Evolutionary conservation across 2,797 vertebrate species (phyloP), one percentile per base, ranked within the genome.

Genomic region (Peromyscus aztecus): DNA sequence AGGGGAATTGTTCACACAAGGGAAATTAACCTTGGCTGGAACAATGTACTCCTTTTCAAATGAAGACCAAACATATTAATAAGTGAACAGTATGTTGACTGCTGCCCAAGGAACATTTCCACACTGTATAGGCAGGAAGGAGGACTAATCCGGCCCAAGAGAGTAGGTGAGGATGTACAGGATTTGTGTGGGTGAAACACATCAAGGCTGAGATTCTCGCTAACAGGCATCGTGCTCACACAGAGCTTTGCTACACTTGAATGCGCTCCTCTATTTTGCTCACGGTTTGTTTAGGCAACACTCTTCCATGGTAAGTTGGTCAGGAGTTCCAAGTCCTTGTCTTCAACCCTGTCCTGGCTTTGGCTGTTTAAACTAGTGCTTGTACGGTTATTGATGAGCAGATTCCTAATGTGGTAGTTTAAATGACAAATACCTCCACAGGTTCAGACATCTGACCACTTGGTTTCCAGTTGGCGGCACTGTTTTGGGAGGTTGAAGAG

Each of bases 291-390:
- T 63, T 57, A 59, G 46, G 17, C 59, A 85, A 78, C 27, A 27
- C 23, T 63, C 49, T 78, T 80, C 67, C 40, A 17, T 3, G 46
- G 24, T 55, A n/a, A 46, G 7, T 52, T 52, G 21, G 29, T 94
- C 76, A 12, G 31, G 59, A 43, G 92, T 34, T 77, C 91, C 24
- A 90, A 24, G 9, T 10, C 29, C 12, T 31, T 2, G 2, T 23
- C 49, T 29, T 65, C 49, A 78, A n/a, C 29, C 55, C 61, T 40
- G 84, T 43, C 29, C 81, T 67, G 19, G 29, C 73, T 94, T 84
- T 87, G 82, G 59, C 65, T 94, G 95, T 96, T 78, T 82, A 77
- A 91, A 49, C 24, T 34, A 95, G 19, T 73, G 90, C 65, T 97
- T 96, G 43, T 84, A 34, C 86, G 91, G 61, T 73, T 92, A 95